phyloP scores from a whole-genome alignment of 37 sponge, comb jelly and placozoan species.

The Aplysina aerophoba region DNA sequence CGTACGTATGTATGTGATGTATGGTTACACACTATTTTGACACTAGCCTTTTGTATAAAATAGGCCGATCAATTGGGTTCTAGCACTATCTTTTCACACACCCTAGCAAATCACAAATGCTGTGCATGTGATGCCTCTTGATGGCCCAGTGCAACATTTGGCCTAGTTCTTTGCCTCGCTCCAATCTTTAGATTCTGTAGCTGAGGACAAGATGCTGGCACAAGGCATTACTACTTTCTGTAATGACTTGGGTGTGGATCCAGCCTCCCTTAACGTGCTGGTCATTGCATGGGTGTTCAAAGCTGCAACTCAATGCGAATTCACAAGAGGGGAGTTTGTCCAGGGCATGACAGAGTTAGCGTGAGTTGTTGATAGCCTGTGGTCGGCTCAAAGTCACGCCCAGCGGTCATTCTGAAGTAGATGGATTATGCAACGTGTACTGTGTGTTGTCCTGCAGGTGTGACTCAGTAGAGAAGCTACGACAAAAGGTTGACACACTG shows the following conservation, averaged over 20 bases:
- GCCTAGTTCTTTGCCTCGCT: not conserved
- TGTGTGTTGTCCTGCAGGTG: conserved; percentile 61
- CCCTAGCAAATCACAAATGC: not conserved
- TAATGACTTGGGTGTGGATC: conserved; percentile 79
- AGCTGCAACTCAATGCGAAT: conserved; percentile 92
- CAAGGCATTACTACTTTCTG: conserved; percentile 87
- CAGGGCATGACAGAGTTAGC: conserved; percentile 89
- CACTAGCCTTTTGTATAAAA: too few species aligned
- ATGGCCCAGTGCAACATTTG: not conserved
- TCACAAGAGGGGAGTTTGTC: conserved; percentile 88
- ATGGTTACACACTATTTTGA: too few species aligned
- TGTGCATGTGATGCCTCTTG: not conserved
- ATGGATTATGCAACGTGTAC: not conserved
- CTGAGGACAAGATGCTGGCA: conserved; percentile 93
- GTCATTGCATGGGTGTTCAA: conserved; percentile 84
- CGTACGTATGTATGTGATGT: too few species aligned
- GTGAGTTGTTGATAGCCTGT: conserved; percentile 47
- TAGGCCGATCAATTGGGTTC: too few species aligned
- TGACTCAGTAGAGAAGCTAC: conserved; percentile 88
- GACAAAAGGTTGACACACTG: conserved; percentile 64
- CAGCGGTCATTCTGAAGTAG: too few species aligned
- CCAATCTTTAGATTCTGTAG: conserved; percentile 71
- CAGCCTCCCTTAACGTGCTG: conserved; percentile 79
- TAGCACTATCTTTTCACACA: too few species aligned
- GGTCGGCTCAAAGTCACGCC: too few species aligned